Conservation (phyloP, 2,797 vertebrate genomes). For the Dicrostonyx torquatus region DNA sequence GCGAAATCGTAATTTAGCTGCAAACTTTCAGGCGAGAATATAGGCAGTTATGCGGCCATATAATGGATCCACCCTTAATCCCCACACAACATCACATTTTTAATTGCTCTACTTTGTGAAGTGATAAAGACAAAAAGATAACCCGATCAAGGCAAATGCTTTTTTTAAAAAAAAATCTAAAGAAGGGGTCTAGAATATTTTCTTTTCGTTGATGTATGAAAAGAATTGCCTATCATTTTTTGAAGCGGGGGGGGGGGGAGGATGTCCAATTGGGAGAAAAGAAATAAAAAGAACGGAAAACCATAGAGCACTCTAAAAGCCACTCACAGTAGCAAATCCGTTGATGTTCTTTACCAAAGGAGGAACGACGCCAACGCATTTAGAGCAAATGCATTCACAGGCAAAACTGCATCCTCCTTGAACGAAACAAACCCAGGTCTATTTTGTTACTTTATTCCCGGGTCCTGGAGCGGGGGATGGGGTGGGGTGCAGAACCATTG, state of each 20-base stretch:
- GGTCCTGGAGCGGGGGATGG: not conserved
- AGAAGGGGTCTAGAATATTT: constrained; percentile 53
- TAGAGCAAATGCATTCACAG: constrained; percentile 74
- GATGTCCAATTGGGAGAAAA: constrained; percentile 52
- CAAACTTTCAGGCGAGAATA: constrained; percentile 80
- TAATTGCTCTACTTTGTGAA: constrained; percentile 82
- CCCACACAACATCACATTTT: constrained; percentile 74
- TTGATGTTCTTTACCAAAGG: constrained; percentile 72
- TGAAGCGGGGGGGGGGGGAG: not conserved
- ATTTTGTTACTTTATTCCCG: constrained; percentile 72
- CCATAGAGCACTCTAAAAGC: constrained; percentile 70
- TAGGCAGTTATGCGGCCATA: constrained; percentile 31
- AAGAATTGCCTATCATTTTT: constrained; percentile 15
- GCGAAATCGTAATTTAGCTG: constrained; percentile 84
- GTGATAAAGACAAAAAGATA: constrained; percentile 83
- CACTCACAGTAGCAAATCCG: constrained; percentile 76
- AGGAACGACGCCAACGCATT: constrained; percentile 69
- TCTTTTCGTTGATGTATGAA: constrained; percentile 59
- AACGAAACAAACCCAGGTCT: constrained; percentile 71
- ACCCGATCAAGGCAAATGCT: constrained; percentile 65
- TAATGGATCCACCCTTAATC: constrained; percentile 68
- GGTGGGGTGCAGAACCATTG: constrained; percentile 29
- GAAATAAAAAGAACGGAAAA: constrained; percentile 72
- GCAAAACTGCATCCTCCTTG: constrained; percentile 74
- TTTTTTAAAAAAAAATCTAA: not conserved